Evolutionary conservation across 2,888 invertebrate genomes (phyloP), one percentile per base, ranked within the genome.

Genomic region (Eupithecia exiguata): DNA sequence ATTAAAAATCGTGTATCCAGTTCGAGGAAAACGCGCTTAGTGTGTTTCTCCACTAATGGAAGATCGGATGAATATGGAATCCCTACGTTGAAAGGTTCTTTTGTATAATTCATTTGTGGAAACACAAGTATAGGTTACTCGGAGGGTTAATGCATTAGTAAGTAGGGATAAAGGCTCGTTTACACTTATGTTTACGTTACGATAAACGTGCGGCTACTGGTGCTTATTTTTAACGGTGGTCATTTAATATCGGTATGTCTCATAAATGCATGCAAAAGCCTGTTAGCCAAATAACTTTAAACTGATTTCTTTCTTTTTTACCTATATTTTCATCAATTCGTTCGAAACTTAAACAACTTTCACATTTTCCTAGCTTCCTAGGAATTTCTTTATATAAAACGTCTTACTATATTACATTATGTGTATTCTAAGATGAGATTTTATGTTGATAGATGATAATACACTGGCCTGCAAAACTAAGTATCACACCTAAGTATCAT

Each of bases 31-130:
- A 25, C 6, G n/a, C 25, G 38, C 66, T 43, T 25, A 14, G 66
- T 66, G 66, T 66, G 40, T 38, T 25, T 43, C 66, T 21, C 40
- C 40, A 21, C 66, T 84, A 87, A 87, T 86, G 84, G 82, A 83
- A 82, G 81, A 80, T 77, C 80, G 82, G 81, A 84, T 84, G 84
- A 87, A 86, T 84, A 85, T 86, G 82, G 83, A 86, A 84, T 83
- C 78, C 77, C 78, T 77, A 74, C 79, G 80, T 82, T 80, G 79
- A 79, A 79, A 80, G 82, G 83, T 81, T 82, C 81, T 79, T 81
- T 84, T 85, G 84, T 86, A 83, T 86, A 83, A 84, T 84, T 85
- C 85, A 86, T 86, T 84, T 84, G 86, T 69, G 86, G 84, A 76
- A 78, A 76, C 81, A 70, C 78, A 79, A 75, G 81, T 81, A 69